These are phyloP conservation scores for Malthinus flaveolus DNA, from an alignment of 2,888 invertebrate species.

Conservation along the genomic window DNA sequence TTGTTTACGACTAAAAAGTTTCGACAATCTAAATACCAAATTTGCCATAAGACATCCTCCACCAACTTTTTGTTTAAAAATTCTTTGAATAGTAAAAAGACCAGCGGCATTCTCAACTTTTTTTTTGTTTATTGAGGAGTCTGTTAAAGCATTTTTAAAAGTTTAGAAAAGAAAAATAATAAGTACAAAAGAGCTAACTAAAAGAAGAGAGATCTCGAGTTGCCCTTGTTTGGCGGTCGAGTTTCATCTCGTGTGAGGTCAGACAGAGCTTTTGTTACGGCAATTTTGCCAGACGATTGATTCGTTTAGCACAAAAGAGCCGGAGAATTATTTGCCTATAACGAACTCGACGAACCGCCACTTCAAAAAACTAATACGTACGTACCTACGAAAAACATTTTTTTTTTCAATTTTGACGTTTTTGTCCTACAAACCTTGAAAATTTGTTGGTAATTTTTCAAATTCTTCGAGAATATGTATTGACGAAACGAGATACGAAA, in stretches of 20 bases:
- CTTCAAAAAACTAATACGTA: conserved; percentile 6
- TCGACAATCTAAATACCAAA: too few species aligned
- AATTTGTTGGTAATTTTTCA: too few species aligned
- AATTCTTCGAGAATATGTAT: too few species aligned
- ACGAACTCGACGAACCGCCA: conserved; percentile 25
- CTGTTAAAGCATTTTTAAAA: not conserved
- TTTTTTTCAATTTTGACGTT: not conserved
- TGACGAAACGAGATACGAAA: not conserved
- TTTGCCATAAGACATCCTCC: conserved; percentile 16
- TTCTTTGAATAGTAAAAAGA: conserved; percentile 22
- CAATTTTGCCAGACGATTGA: conserved; percentile 38
- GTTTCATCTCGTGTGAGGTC: conserved; percentile 37
- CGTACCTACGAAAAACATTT: not conserved
- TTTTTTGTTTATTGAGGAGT: conserved; percentile 17
- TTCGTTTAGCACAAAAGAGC: conserved; percentile 31
- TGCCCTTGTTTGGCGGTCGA: conserved; percentile 34
- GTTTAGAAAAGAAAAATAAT: conserved; percentile 29
- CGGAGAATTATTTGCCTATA: conserved; percentile 25
- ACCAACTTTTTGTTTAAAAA: conserved; percentile 24
- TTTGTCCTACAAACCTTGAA: too few species aligned
- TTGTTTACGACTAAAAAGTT: too few species aligned
- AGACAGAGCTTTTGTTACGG: conserved; percentile 37
- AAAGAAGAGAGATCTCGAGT: conserved; percentile 29
- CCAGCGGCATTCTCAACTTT: conserved; percentile 30
- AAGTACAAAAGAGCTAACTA: conserved; percentile 29